phyloP scores from a whole-genome alignment of 1,140 invertebrate species.

The Cheumatopsyche charites region DNA sequence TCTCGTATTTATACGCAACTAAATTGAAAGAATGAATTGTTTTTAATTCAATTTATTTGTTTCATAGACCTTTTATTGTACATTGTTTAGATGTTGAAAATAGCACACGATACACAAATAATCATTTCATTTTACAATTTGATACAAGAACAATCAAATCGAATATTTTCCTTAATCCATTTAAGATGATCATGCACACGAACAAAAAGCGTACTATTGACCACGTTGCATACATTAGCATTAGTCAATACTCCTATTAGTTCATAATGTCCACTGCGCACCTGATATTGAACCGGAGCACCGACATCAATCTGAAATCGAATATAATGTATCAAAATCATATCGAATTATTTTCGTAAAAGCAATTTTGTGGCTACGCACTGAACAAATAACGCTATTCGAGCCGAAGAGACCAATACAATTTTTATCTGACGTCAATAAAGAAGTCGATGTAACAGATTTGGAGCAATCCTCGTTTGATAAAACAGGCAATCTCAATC shows the following conservation, averaged over 20 bases:
- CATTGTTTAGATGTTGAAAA: no score
- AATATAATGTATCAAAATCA: slow-evolving; percentile 14
- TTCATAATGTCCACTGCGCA: slow-evolving; percentile 57
- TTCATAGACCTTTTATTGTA: no score
- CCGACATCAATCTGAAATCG: slow-evolving; percentile 59
- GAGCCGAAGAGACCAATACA: slow-evolving; percentile 60
- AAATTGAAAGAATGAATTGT: no score
- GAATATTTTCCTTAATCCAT: slow-evolving; percentile 68
- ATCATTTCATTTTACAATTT: slow-evolving; percentile 49
- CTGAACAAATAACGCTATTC: slow-evolving; percentile 57
- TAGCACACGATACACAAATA: no score
- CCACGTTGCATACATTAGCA: slow-evolving; percentile 55
- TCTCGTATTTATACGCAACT: no score
- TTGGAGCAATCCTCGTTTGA: slow-evolving; percentile 56
- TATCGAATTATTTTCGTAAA: not conserved
- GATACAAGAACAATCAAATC: slow-evolving; percentile 63
- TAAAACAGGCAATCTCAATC: slow-evolving; percentile 61
- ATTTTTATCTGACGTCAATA: slow-evolving; percentile 59
- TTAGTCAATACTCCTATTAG: slow-evolving; percentile 59
- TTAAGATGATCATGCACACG: slow-evolving; percentile 63
- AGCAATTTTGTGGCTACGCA: slow-evolving; percentile 38
- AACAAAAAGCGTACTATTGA: slow-evolving; percentile 66
- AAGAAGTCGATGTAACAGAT: slow-evolving; percentile 50
- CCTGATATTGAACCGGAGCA: slow-evolving; percentile 57
- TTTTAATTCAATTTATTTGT: no score